Percentiles rank a stretch among this genome's conserved stretches.
Conservation (phyloP, 2,888 invertebrate genomes). For the Diarsia dahlii region DNA sequence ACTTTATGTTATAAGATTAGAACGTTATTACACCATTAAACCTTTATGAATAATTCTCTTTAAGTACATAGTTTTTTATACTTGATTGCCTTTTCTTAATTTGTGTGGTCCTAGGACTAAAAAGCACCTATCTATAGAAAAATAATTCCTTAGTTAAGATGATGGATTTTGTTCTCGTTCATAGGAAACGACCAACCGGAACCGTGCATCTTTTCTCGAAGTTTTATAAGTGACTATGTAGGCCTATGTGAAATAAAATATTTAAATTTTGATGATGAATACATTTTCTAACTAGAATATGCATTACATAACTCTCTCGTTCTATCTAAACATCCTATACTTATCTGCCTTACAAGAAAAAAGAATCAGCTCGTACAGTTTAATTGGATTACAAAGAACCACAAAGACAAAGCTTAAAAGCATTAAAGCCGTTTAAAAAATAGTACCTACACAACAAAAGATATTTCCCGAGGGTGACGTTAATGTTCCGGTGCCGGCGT, state of each 20-base stretch:
- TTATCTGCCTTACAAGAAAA: slow-evolving; percentile 15
- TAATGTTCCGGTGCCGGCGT: slow-evolving; percentile 88
- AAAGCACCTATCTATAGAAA: neutral
- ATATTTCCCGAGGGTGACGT: slow-evolving; percentile 88
- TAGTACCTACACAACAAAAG: slow-evolving; percentile 82
- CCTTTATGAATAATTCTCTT: slow-evolving; percentile 79
- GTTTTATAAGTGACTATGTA: too few relatives aligned
- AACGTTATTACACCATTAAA: slow-evolving; percentile 84
- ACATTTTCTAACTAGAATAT: neutral
- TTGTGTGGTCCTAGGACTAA: slow-evolving; percentile 2
- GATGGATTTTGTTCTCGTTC: too few relatives aligned
- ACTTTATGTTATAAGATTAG: slow-evolving; percentile 86
- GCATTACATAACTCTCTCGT: neutral
- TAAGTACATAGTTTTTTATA: slow-evolving; percentile 62
- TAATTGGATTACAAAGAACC: slow-evolving; percentile 63
- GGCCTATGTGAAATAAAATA: too few relatives aligned
- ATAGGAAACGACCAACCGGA: too few relatives aligned
- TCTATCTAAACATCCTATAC: neutral
- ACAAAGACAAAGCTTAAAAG: slow-evolving; percentile 59
- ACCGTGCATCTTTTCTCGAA: too few relatives aligned
- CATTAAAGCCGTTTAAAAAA: slow-evolving; percentile 83
- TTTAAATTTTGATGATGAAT: neutral
- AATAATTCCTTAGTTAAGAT: neutral
- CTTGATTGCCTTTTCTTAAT: slow-evolving; percentile 48
- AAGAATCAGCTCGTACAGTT: slow-evolving; percentile 51